A percentile compares a stretch with the other conserved stretches of the same genome.
Conservation (phyloP, 1,140 invertebrate genomes). For the Anastatus disparis region DNA sequence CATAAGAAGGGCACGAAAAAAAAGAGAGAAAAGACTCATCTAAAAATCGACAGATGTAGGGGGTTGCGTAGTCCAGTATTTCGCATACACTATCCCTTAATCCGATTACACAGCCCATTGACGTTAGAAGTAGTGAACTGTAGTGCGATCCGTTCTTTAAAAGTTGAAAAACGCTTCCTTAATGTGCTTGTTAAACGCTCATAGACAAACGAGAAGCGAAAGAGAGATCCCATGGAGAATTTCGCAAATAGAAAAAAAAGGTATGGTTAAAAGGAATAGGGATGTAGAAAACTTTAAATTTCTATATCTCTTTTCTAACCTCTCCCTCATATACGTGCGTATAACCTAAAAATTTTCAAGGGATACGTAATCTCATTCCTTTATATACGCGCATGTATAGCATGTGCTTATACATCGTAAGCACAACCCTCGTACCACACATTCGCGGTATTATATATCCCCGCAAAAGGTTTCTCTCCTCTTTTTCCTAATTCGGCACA, state of each 20-base stretch:
- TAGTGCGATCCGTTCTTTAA: constrained; percentile 66
- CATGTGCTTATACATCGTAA: no score
- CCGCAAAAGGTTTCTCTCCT: no score
- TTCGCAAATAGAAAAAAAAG: constrained; percentile 22
- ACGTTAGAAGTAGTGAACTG: no score
- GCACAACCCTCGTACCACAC: constrained; percentile 49
- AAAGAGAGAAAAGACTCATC: constrained; percentile 27
- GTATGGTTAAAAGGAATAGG: not conserved
- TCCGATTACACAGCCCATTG: constrained; percentile 67
- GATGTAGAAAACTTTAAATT: no score
- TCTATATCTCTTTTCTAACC: no score
- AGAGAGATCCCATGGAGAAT: constrained; percentile 17
- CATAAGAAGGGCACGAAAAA: constrained; percentile 19
- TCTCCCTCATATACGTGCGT: no score
- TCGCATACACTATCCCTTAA: constrained; percentile 60
- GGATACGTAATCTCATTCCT: no score
- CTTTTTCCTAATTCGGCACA: no score
- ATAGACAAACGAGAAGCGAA: constrained; percentile 27
- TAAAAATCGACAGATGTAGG: constrained; percentile 56
- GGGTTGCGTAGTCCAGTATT: constrained; percentile 46
- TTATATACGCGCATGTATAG: no score
- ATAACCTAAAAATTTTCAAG: no score
- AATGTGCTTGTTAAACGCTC: constrained; percentile 60
- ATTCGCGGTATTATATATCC: constrained; percentile 50
- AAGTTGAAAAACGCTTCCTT: constrained; percentile 49